Conservation (phyloP, 1,140 invertebrate genomes). For the Idris sp. region DNA sequence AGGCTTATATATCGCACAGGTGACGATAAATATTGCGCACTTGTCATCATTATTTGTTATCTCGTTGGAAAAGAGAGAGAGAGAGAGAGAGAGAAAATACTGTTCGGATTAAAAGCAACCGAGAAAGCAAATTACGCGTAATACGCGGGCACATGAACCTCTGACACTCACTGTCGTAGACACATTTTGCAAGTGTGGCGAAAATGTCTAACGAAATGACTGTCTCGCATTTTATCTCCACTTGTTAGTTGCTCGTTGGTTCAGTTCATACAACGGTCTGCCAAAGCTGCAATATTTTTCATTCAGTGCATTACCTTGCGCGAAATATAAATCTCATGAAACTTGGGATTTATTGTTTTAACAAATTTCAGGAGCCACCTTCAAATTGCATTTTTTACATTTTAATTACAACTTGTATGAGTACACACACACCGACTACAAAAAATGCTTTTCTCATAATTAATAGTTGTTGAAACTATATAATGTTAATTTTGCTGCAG, state of each 20-base stretch:
- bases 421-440: no score
- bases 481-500: no score
- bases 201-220: conserved; percentile 59
- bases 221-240: conserved; percentile 56
- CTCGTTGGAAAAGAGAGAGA: conserved; percentile 50
- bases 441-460: no score
- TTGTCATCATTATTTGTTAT: conserved; percentile 45
- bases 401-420: no score
- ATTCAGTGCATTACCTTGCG: conserved; percentile 19
- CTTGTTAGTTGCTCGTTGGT: conserved; percentile 55
- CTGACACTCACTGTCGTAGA: conserved; percentile 31
- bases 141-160: conserved; percentile 33
- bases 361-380: neutral
- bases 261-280: conserved; percentile 23
- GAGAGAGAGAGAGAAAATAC: no score
- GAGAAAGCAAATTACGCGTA: conserved; percentile 57
- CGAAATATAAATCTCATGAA: conserved; percentile 29
- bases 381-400: no score
- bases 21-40: conserved; percentile 35
- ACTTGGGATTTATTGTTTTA: conserved; percentile 19
- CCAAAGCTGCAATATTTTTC: conserved; percentile 42
- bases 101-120: conserved; percentile 38
- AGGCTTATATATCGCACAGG: conserved; percentile 11
- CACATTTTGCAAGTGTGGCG: conserved; percentile 57
- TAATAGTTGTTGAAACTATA: no score